Evolutionary conservation across 2,888 invertebrate species (phyloP).

Genomic region (Formica aserva): DNA sequence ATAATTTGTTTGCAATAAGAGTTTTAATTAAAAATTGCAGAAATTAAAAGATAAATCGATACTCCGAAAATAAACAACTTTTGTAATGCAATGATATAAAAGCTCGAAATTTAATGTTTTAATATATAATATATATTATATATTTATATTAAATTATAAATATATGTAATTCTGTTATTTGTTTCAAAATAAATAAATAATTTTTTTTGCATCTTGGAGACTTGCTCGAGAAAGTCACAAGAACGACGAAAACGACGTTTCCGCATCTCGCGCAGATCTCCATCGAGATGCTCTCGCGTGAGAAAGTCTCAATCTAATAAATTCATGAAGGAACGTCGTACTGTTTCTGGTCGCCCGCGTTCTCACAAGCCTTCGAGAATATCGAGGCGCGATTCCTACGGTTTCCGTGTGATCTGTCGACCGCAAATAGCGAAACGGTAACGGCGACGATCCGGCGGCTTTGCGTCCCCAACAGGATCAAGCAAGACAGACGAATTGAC

Average conservation of each 20-base stretch:
- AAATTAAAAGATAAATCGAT: background rate
- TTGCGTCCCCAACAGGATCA: constrained; percentile 19
- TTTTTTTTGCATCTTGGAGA: background rate
- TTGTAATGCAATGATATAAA: background rate
- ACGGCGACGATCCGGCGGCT: background rate
- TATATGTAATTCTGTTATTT: background rate
- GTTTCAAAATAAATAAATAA: constrained; percentile 14
- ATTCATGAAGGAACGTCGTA: constrained; percentile 67
- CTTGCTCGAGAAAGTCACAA: constrained; percentile 29
- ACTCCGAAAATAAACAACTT: background rate
- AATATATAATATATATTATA: background rate
- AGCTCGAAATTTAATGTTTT: background rate
- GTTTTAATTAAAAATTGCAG: background rate
- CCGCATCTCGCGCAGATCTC: constrained; percentile 30
- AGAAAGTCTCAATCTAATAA: constrained; percentile 78
- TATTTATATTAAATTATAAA: too few relatives aligned
- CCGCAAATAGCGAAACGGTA: constrained; percentile 67
- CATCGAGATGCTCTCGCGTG: constrained; percentile 64
- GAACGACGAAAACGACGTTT: constrained; percentile 16
- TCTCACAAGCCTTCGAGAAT: constrained; percentile 69
- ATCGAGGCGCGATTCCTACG: constrained; percentile 62
- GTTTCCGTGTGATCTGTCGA: constrained; percentile 72
- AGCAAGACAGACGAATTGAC: background rate
- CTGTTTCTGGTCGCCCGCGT: constrained; percentile 56
- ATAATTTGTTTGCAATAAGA: background rate